Evolutionary conservation across 2,888 invertebrate genomes (phyloP), one percentile per base, ranked within the genome.

Genomic region (Chloromyia formosa): DNA sequence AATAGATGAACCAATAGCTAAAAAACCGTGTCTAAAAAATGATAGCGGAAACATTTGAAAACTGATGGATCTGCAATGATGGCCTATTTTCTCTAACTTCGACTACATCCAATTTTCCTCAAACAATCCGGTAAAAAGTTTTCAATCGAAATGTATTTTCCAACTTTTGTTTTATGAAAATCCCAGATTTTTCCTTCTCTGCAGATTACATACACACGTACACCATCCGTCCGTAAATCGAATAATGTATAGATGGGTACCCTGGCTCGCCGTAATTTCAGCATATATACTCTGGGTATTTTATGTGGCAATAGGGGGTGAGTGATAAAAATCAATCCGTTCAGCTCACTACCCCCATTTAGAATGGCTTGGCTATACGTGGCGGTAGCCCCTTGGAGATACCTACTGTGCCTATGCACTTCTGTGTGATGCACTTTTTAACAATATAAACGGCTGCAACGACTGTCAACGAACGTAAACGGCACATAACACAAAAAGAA

Each of bases 31-130:
- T n/a, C n/a, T 16, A 16, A 54, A 54, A n/a, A 54, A 54, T 7
- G 10, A 54, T 45, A 64, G 40, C 20, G 42, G 64, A 64, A 64
- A 64, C 42, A 64, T 45, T 4, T 40, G 18, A 64, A 64, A 64
- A 42, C 64, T 42, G 64, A 42, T 64, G 42, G 10, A 64, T 64
- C 42, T 42, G 45, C 35, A 35, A 35, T 54, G 69, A 54, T 69
- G 69, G 69, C 54, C 71, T 71, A 56, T 71, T 71, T 71, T 58
- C 71, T 56, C 58, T 14, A 71, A 71, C 71, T 71, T 71, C 27
- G 69, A 45, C 53, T 16, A 66, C 35, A 69, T 69, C 71, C 71
- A 58, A 71, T 71, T 71, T 71, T 71, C 40, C 54, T 56, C 71
- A 40, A 71, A 71, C 71, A 71, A 71, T 71, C 42, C 58, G 18